Base-by-base conservation (phyloP, 1,140 invertebrate species). In the Drosophila eugracilis region DNA sequence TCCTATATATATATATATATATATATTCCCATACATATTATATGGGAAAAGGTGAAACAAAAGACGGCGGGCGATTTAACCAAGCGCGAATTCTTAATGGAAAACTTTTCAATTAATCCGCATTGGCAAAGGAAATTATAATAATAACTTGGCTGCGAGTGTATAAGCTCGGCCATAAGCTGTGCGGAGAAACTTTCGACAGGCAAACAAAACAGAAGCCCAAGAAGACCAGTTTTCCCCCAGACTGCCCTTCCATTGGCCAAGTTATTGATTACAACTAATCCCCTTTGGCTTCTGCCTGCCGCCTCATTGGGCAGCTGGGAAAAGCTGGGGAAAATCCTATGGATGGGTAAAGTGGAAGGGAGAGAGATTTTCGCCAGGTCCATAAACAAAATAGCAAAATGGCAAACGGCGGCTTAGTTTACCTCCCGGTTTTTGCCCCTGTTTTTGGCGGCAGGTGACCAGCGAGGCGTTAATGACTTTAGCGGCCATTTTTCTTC, bases 221-320 rank as follows among this genome's bases (percentile, higher is more conserved):
- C 62, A 65, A 70, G 76, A 65, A 70, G 76, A 49, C 55, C 62
- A 42, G 49, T 69, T 47, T 37, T 21, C 36, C 15, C 14, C 7
- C 12, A n/a, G n/a, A n/a, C 3, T n/a, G 6, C 14, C 28, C 62
- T 60, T 4, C 10, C n/a, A n/a, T n/a, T 66, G 77, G 42, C 74
- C 73, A 86, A 86, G 83, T 86, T 86, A 86, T 86, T 86, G 83
- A 86, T 86, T 86, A 86, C 83, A 86, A 88, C 83, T 86, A 86
- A 86, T 86, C 83, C 83, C 78, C 84, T 77, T 88, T 83, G 83
- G 78, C 81, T 85, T 85, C 77, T 76, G 62, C 81, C 81, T 86
- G 77, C 81, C 81, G 77, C 67, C 80, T 85, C 79, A 84, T 84
- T 78, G 79, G 84, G 67, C 81, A 75, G 63, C 60, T 44, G 59